Percentiles rank a stretch among this genome's conserved stretches.
phyloP scores from a whole-genome alignment of 1,140 invertebrate genomes.

The Ips nitidus region DNA sequence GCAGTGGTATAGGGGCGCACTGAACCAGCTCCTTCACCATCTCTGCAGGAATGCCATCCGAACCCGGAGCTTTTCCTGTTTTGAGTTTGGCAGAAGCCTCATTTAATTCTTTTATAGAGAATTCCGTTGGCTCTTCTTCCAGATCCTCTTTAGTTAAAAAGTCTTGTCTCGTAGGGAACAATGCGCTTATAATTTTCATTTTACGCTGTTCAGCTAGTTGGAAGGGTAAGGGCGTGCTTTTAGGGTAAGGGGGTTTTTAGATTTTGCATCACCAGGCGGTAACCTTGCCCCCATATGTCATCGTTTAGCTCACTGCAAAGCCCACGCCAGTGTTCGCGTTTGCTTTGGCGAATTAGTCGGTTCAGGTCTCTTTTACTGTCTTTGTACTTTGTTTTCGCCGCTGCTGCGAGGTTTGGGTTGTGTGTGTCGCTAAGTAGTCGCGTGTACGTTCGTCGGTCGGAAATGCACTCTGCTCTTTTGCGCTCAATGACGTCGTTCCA shows the following conservation, averaged over 20 bases:
- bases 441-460: background rate
- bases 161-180: background rate
- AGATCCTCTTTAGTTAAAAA: background rate
- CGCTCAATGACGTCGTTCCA: background rate
- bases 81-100: background rate
- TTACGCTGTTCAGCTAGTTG: background rate
- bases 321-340: background rate
- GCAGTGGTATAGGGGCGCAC: background rate
- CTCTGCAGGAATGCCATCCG: constrained; percentile 4
- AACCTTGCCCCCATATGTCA: background rate
- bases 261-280: background rate
- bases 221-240: background rate
- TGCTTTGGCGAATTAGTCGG: background rate
- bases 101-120: no score
- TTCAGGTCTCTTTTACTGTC: background rate
- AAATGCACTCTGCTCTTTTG: background rate
- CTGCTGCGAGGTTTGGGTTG: background rate
- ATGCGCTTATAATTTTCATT: background rate
- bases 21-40: background rate
- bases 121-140: background rate
- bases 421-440: background rate
- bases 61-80: no score
- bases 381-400: background rate
- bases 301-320: background rate
- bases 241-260: no score